Conservation (phyloP, 2,888 invertebrate species). For the Julus scanicus region DNA sequence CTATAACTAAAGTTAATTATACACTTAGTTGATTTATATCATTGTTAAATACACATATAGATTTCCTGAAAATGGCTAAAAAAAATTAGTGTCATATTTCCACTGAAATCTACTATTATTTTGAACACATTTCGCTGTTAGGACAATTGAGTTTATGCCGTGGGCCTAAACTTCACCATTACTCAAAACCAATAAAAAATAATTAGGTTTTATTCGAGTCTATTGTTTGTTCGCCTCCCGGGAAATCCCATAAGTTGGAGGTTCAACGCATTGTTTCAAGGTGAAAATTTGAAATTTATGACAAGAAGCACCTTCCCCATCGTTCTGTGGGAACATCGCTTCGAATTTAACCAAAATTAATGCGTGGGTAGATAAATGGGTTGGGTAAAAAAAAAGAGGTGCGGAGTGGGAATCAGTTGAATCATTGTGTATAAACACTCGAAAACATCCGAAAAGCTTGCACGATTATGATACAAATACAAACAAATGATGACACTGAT, state of each 20-base stretch:
- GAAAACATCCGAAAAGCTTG: not conserved
- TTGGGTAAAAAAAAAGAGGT: not conserved
- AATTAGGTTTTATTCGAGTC: conserved; percentile 1
- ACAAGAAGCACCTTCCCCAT: not conserved
- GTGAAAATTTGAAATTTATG: conserved; percentile 29
- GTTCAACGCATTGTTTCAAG: conserved; percentile 42
- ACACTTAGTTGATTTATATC: too few species aligned
- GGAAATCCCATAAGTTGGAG: not conserved
- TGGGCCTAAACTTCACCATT: not conserved
- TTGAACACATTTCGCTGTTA: not conserved
- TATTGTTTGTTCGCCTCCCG: not conserved
- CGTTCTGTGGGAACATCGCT: not conserved
- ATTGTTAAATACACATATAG: too few species aligned
- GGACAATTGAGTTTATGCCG: not conserved
- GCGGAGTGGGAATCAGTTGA: conserved; percentile 5
- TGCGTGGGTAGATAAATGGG: conserved; percentile 34
- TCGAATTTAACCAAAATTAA: not conserved
- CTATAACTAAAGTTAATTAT: too few species aligned
- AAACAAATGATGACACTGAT: not conserved
- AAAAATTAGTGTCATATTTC: too few species aligned
- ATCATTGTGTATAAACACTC: not conserved
- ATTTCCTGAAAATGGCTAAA: too few species aligned
- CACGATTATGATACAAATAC: not conserved
- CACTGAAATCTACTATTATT: not conserved
- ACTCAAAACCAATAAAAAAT: conserved; percentile 34